Evolutionary conservation across 2,797 vertebrate species (phyloP).

Genomic region (Lepus townsendii): DNA sequence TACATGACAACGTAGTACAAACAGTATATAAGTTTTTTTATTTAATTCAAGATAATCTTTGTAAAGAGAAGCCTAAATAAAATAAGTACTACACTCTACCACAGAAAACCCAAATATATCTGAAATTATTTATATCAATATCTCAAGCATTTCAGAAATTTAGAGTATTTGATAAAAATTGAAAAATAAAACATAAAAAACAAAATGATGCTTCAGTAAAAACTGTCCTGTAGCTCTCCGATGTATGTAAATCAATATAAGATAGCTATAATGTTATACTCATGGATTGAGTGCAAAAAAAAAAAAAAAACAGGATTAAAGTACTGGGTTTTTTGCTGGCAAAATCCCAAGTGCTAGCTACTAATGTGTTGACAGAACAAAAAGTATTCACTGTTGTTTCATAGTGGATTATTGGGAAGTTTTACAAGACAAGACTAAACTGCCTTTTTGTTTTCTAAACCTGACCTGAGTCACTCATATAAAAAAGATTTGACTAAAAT

Average conservation of each 20-base stretch:
- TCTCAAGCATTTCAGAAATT: conserved; percentile 22
- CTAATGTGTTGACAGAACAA: background rate
- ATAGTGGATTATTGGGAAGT: background rate
- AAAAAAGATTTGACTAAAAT: conserved; percentile 53
- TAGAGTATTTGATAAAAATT: conserved; percentile 34
- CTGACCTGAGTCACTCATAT: conserved; percentile 8
- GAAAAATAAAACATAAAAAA: background rate
- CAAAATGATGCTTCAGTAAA: background rate
- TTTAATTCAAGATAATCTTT: conserved; percentile 33
- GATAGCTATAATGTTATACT: conserved; percentile 16
- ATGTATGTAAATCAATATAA: conserved; percentile 27
- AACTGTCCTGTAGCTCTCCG: conserved; percentile 1
- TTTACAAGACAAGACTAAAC: background rate
- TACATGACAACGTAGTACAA: conserved; percentile 6
- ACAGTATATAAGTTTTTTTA: background rate
- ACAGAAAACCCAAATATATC: conserved; percentile 23
- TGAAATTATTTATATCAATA: background rate
- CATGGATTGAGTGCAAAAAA: background rate
- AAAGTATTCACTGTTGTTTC: conserved; percentile 24
- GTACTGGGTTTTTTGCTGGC: background rate
- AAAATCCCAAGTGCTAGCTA: background rate
- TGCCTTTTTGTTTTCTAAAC: conserved; percentile 52
- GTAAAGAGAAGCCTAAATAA: background rate
- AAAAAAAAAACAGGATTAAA: conserved; percentile 8
- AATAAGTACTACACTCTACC: background rate